Conservation (phyloP, 2,113 vertebrate species). For the Ptilonorhynchus violaceus region DNA sequence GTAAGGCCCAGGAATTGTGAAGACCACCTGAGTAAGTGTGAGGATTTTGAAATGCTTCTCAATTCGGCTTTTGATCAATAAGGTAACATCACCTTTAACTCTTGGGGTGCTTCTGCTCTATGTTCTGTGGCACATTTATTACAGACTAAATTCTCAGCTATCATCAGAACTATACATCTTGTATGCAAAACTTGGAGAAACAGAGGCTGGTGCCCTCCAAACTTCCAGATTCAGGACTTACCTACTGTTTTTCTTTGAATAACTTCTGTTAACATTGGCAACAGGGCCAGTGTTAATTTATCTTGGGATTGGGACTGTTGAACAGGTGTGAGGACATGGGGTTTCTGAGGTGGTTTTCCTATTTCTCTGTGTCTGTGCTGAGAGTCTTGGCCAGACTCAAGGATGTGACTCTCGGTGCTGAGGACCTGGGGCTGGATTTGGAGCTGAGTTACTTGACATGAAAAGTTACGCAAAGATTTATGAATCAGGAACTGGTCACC, state of each 20-base stretch:
- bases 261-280: not conserved
- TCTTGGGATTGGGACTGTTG: not conserved
- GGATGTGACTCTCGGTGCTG: not conserved
- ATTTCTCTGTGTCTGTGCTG: not conserved
- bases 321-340: not conserved
- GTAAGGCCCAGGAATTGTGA: not conserved
- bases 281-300: not conserved
- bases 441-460: not conserved
- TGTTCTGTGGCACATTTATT: not conserved
- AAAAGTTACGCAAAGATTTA: not conserved
- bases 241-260: not conserved
- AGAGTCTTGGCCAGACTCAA: not conserved
- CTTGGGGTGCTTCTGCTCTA: not conserved
- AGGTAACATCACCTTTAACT: not conserved
- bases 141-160: not conserved
- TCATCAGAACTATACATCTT: not conserved
- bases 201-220: not conserved
- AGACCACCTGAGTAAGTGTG: not conserved
- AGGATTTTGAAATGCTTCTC: not conserved
- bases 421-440: not conserved
- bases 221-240: not conserved
- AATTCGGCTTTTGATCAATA: not conserved
- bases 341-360: not conserved
- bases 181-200: not conserved
- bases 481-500: not conserved